Percentiles rank a stretch among this genome's conserved stretches.
Evolutionary conservation across 2,113 vertebrate species (phyloP).

Genomic region (Lepus timidus): DNA sequence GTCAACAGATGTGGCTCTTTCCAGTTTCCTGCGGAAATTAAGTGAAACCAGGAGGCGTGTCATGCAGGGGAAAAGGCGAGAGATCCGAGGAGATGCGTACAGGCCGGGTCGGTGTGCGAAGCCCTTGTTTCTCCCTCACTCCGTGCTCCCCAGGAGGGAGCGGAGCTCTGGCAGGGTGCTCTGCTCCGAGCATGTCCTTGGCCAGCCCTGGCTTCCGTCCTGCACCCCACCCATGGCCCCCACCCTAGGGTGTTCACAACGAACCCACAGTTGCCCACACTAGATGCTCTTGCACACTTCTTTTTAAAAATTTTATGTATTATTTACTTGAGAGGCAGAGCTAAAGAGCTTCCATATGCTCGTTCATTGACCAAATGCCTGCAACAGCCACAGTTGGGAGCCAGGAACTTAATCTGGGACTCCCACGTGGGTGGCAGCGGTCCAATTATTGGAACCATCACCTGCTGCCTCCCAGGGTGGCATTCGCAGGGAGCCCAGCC

Average conservation of each 20-base stretch:
- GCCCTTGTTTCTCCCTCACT: constrained; percentile 10
- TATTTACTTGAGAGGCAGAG: too few relatives aligned
- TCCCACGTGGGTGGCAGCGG: too few relatives aligned
- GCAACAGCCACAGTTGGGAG: too few relatives aligned
- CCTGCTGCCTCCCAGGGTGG: too few relatives aligned
- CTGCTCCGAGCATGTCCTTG: neutral
- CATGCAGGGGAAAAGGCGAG: constrained; percentile 43
- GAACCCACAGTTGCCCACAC: neutral
- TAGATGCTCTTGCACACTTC: neutral
- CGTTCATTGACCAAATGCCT: too few relatives aligned
- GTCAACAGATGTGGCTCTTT: constrained; percentile 65
- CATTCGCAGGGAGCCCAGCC: too few relatives aligned
- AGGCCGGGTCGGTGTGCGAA: constrained; percentile 37
- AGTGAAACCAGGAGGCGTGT: constrained; percentile 68
- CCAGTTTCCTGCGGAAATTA: constrained; percentile 77
- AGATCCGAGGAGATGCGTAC: constrained; percentile 38
- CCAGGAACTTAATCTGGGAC: too few relatives aligned
- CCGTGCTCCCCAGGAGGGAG: neutral
- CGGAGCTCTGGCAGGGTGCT: neutral
- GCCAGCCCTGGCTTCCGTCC: neutral
- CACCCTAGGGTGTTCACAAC: neutral
- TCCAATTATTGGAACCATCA: too few relatives aligned
- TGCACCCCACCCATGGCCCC: too few relatives aligned
- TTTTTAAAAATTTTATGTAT: too few relatives aligned
- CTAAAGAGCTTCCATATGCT: too few relatives aligned